Conservation (phyloP, 2,797 vertebrate species). For the Rhyacichthys aspro region DNA sequence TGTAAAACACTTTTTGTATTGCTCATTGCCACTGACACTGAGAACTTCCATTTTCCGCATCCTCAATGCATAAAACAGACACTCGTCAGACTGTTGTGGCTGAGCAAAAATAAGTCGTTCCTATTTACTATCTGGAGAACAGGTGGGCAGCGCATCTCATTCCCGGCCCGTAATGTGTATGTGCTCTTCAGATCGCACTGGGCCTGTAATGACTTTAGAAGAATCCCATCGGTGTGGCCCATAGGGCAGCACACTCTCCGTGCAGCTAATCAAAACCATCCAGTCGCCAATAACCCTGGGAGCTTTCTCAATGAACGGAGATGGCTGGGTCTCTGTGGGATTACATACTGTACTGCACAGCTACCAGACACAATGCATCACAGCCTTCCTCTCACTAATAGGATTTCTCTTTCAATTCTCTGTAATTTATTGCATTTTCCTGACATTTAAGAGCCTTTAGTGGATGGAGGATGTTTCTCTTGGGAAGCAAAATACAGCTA, state of each 20-base stretch:
- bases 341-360: not conserved
- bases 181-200: conserved; percentile 32
- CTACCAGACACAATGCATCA: too few species aligned
- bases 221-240: too few species aligned
- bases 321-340: not conserved
- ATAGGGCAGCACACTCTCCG: conserved; percentile 25
- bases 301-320: conserved; percentile 13
- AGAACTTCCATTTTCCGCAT: too few species aligned
- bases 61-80: too few species aligned
- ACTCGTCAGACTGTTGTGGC: not conserved
- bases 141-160: conserved; percentile 24
- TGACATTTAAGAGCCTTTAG: conserved; percentile 4
- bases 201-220: conserved; percentile 32
- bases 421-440: conserved; percentile 2
- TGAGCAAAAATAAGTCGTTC: too few species aligned
- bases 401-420: too few species aligned
- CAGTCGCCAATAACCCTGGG: conserved; percentile 36
- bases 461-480: conserved; percentile 10
- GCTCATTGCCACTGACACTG: too few species aligned
- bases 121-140: conserved; percentile 39
- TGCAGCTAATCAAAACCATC: conserved; percentile 44
- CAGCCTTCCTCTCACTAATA: too few species aligned
- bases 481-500: conserved; percentile 32
- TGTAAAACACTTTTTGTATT: too few species aligned
- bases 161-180: conserved; percentile 33